Percentiles rank a stretch among this genome's conserved stretches.
phyloP scores from a whole-genome alignment of 2,888 invertebrate genomes.

The Blastobasis adustella region DNA sequence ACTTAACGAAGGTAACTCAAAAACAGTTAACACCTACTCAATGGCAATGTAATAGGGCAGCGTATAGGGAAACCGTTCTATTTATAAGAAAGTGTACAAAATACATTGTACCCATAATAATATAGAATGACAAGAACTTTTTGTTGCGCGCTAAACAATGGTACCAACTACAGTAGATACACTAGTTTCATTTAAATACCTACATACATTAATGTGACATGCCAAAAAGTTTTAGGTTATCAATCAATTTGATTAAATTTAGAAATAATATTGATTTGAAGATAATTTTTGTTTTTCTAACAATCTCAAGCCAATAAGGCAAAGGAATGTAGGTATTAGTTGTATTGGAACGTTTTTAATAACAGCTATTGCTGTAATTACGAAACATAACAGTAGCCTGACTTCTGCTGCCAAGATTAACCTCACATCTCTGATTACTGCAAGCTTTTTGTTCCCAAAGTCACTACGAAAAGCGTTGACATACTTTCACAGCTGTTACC shows the following conservation, averaged over 20 bases:
- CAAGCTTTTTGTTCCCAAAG: constrained; percentile 33
- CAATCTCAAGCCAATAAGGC: neutral
- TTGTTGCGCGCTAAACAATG: constrained; percentile 15
- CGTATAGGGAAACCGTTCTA: neutral
- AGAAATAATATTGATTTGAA: constrained; percentile 17
- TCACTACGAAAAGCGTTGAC: constrained; percentile 42
- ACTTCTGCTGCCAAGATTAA: constrained; percentile 9
- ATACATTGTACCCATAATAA: constrained; percentile 12
- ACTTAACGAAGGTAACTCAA: too few relatives aligned
- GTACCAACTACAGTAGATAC: constrained; percentile 12
- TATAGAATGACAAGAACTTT: constrained; percentile 20
- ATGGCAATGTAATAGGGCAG: too few relatives aligned
- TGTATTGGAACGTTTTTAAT: too few relatives aligned
- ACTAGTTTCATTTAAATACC: constrained; percentile 20
- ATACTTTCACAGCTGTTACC: constrained; percentile 34
- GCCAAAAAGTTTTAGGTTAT: constrained; percentile 16
- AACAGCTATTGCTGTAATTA: too few relatives aligned
- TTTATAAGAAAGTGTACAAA: constrained; percentile 12
- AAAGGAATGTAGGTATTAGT: too few relatives aligned
- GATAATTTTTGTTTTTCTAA: constrained; percentile 20
- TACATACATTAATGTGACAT: constrained; percentile 16
- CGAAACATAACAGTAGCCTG: neutral
- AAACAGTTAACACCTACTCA: too few relatives aligned
- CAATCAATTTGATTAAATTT: constrained; percentile 37
- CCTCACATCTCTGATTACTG: constrained; percentile 33